Evolutionary conservation across 1,140 invertebrate species (phyloP).

Genomic region (Bombyx mori): ASM3026992v2 NC_085118.1:1661001-1661500

Average conservation of each 20-base stretch:
- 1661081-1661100: conserved; percentile 8
- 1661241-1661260: conserved; percentile 67
- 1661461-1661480: conserved; percentile 66
- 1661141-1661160: conserved; percentile 13
- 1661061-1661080: conserved; percentile 6
- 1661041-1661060: conserved; percentile 5
- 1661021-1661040: conserved; percentile 26
- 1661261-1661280: conserved; percentile 79
- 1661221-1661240: conserved; percentile 82
- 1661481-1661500: conserved; percentile 72
- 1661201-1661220: conserved; percentile 58
- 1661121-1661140: not conserved
- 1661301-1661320: conserved; percentile 84
- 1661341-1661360: conserved; percentile 80
- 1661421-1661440: conserved; percentile 70
- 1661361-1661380: conserved; percentile 83
- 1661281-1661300: conserved; percentile 79
- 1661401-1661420: conserved; percentile 59
- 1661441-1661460: conserved; percentile 72
- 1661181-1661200: conserved; percentile 35
- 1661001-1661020: conserved; percentile 9
- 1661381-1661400: conserved; percentile 80
- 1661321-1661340: conserved; percentile 82
- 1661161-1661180: conserved; percentile 39
- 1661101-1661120: conserved; percentile 5